Conservation (phyloP, 2,797 vertebrate species). For the Phylloscopus collybita region DNA sequence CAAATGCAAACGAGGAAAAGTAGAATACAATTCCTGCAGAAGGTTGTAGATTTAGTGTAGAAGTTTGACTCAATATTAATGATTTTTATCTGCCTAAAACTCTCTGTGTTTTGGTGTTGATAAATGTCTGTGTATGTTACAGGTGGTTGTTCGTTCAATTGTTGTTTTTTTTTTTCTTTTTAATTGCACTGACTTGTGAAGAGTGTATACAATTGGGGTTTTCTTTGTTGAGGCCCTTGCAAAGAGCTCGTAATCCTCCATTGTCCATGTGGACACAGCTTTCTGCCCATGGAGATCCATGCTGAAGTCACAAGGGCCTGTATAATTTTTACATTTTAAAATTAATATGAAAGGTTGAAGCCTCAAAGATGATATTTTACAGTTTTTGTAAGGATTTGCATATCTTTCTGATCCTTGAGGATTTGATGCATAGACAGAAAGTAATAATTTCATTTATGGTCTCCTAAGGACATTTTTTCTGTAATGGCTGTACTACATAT, state of each 20-base stretch:
- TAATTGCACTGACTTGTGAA: not conserved
- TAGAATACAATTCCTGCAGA: not conserved
- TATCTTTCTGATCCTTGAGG: not conserved
- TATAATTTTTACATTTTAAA: not conserved
- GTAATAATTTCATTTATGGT: not conserved
- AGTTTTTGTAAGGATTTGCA: not conserved
- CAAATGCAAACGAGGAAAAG: not conserved
- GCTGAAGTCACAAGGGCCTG: not conserved
- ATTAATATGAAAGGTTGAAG: not conserved
- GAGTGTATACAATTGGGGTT: not conserved
- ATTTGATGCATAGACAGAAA: not conserved
- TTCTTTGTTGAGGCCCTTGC: not conserved
- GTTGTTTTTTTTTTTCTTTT: not conserved
- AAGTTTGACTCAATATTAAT: not conserved
- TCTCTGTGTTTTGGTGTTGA: fast-evolving
- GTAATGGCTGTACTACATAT: not conserved
- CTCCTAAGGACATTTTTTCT: not conserved
- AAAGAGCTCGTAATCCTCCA: not conserved
- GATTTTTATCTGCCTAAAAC: not conserved
- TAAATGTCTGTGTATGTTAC: not conserved
- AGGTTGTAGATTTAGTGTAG: not conserved
- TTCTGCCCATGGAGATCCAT: not conserved
- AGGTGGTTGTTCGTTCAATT: not conserved
- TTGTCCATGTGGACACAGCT: not conserved
- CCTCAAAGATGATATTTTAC: not conserved